A percentile compares a stretch with the other conserved stretches of the same genome.
Conservation (phyloP, 2,113 vertebrate species). For the Nyctereutes procyonoides region DNA sequence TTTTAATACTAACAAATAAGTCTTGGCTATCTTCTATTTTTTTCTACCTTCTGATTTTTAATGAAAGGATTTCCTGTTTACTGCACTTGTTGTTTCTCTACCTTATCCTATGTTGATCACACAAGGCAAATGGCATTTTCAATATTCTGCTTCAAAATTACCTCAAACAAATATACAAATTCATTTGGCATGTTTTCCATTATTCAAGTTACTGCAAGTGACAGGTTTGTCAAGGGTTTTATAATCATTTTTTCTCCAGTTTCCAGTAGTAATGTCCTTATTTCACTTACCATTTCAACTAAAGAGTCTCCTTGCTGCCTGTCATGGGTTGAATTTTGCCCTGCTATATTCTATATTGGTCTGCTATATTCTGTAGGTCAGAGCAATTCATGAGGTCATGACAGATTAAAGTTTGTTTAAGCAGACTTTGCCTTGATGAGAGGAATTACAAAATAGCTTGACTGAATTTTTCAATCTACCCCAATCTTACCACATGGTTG, state of each 20-base stretch:
- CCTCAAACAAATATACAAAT: background rate
- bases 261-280: background rate
- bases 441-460: background rate
- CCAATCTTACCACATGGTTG: background rate
- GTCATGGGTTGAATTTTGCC: background rate
- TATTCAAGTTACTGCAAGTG: background rate
- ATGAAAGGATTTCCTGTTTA: background rate
- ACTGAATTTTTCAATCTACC: background rate
- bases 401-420: background rate
- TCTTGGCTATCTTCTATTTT: background rate
- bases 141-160: background rate
- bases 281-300: background rate
- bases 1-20: background rate
- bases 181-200: background rate
- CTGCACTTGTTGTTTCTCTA: background rate
- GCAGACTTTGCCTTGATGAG: background rate
- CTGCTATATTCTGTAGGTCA: background rate
- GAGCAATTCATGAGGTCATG: background rate
- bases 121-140: background rate
- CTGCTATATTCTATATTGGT: background rate
- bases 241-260: background rate
- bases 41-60: background rate
- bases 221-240: background rate
- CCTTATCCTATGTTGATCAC: background rate
- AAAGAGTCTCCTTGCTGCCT: background rate